Conservation (phyloP, 2,888 invertebrate species). For the Orchesella flavescens region DNA sequence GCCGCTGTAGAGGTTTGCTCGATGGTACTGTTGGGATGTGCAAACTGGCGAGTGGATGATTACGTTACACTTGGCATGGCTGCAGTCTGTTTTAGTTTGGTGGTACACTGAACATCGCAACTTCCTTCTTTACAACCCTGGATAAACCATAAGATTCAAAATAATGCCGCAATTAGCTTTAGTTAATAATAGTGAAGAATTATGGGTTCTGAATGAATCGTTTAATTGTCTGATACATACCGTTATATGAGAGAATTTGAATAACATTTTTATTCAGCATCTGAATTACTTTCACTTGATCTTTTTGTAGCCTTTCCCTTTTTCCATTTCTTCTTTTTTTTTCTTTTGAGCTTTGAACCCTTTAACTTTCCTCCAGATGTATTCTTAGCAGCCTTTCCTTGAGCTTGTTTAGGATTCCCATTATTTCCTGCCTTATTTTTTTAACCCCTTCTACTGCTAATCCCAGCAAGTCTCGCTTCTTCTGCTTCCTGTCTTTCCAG, state of each 20-base stretch:
- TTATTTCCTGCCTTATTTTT: constrained; percentile 34
- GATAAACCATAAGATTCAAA: constrained; percentile 61
- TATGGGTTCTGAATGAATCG: too few relatives aligned
- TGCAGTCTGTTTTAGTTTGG: constrained; percentile 66
- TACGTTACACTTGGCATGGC: too few relatives aligned
- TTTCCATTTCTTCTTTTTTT: constrained; percentile 60
- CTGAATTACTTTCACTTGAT: constrained; percentile 50
- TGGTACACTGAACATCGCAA: neutral
- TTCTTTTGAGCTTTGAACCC: constrained; percentile 58
- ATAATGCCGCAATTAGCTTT: neutral
- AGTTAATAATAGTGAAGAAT: too few relatives aligned
- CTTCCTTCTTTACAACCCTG: constrained; percentile 27
- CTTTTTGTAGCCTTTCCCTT: constrained; percentile 49
- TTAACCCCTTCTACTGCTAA: constrained; percentile 37
- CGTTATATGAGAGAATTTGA: constrained; percentile 21
- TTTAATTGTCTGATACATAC: constrained; percentile 8
- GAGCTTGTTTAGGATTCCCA: constrained; percentile 28
- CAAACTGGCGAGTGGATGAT: too few relatives aligned
- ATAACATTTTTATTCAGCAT: constrained; percentile 12
- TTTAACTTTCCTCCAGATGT: constrained; percentile 71
- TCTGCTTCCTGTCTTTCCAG: constrained; percentile 71
- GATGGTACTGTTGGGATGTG: too few relatives aligned
- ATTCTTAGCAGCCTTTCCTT: constrained; percentile 7
- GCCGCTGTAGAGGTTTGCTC: too few relatives aligned
- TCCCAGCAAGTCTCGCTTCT: constrained; percentile 67